phyloP scores from a whole-genome alignment of 2,797 vertebrate species.

The Cygnus olor region DNA sequence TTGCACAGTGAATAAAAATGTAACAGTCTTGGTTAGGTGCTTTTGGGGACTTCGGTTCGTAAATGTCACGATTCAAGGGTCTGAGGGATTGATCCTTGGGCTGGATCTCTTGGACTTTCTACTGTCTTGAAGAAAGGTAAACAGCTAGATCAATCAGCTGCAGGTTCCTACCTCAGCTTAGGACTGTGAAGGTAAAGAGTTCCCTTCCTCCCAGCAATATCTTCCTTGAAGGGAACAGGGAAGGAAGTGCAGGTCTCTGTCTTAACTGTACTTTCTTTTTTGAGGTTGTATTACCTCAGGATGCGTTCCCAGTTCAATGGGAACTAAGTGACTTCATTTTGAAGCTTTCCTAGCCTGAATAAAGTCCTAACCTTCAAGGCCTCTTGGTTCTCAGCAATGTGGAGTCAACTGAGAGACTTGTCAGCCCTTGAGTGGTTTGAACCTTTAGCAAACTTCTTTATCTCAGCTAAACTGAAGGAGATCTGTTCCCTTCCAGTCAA shows the following conservation, averaged over 20 bases:
- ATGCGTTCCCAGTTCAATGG: rapidly evolving
- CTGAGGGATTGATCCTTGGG: not conserved
- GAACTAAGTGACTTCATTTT: not conserved
- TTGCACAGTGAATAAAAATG: not conserved
- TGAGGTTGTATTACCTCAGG: too few relatives aligned
- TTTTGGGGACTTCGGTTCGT: not conserved
- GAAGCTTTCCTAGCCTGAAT: not conserved
- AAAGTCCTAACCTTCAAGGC: not conserved
- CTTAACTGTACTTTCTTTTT: not conserved
- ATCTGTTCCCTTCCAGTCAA: not conserved
- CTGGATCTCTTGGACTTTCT: not conserved
- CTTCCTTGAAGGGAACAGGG: not conserved
- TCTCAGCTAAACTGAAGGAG: not conserved
- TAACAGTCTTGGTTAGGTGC: rapidly evolving
- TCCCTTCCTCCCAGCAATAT: not conserved
- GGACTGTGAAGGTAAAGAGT: not conserved
- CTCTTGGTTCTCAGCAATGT: rapidly evolving
- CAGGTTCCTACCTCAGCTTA: not conserved
- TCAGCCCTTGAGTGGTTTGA: rapidly evolving
- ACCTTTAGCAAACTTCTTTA: not conserved
- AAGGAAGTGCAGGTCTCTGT: too few relatives aligned
- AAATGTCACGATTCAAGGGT: not conserved
- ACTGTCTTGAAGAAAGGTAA: not conserved
- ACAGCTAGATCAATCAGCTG: not conserved
- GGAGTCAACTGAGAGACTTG: too few relatives aligned